Conservation (phyloP, 2,113 vertebrate species). For the Pardalotus punctatus region DNA sequence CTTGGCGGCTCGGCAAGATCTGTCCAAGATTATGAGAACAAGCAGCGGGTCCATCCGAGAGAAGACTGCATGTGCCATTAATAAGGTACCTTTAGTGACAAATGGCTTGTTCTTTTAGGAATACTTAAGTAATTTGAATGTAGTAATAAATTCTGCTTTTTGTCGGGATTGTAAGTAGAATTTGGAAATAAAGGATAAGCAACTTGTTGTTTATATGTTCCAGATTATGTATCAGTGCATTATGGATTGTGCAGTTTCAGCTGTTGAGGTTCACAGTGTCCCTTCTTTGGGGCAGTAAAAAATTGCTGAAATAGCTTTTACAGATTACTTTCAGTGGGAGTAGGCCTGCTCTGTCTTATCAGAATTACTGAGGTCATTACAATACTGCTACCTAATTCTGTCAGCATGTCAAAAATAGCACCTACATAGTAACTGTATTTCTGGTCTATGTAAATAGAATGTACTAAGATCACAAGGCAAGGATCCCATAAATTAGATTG, state of each 20-base stretch:
- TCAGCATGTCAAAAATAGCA: background rate
- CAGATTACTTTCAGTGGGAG: background rate
- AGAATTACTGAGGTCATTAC: background rate
- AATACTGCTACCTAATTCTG: background rate
- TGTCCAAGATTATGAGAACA: constrained; percentile 94
- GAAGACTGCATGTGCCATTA: constrained; percentile 94
- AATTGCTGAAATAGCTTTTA: background rate
- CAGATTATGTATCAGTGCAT: background rate
- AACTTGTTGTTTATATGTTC: background rate
- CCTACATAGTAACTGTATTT: background rate
- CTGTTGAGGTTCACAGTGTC: background rate
- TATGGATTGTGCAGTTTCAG: background rate
- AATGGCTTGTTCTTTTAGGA: background rate
- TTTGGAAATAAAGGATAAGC: background rate
- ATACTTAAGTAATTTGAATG: background rate
- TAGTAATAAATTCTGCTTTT: background rate
- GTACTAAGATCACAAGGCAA: background rate
- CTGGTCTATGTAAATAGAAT: background rate
- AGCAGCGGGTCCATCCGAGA: constrained; percentile 92
- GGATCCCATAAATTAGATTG: background rate
- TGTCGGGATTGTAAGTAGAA: background rate
- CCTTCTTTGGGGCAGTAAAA: background rate
- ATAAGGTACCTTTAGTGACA: constrained; percentile 82
- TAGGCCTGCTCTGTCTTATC: background rate
- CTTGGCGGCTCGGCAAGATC: constrained; percentile 90